Evolutionary conservation across 2,888 invertebrate species (phyloP), one percentile per base, ranked within the genome.

Genomic region (Criorhina ranunculi): DNA sequence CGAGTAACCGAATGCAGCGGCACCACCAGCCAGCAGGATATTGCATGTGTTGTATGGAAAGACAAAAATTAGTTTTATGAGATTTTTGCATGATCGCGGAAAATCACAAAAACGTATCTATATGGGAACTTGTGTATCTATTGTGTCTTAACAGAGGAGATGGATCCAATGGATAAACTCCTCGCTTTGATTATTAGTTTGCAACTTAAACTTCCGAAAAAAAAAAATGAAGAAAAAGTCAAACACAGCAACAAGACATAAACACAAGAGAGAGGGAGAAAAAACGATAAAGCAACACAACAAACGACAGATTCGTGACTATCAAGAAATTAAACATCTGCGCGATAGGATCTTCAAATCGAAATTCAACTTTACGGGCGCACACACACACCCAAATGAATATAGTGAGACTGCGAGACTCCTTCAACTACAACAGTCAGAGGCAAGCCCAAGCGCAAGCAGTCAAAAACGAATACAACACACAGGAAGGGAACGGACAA

Each of bases 271-370:
- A 31, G 55, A 64, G 24, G 9, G 0, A 59, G 17, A 40, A 46
- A 46, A 57, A 55, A 49, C 73, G 66, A 79, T 57, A 79, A 64
- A 73, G 57, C 69, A 75, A 76, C 81, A 76, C 76, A 81, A 76
- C 76, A 75, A 85, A 79, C 83, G 83, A 85, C 83, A 85, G 83
- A 85, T 85, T 85, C 83, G 83, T 85, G 83, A 85, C 83, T 85
- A 85, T 85, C 83, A 79, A 85, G 83, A 85, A 85, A 85, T 85
- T 85, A 85, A 85, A 85, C 83, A 85, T 85, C 83, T 79, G 83
- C 83, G 83, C 83, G 83, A 85, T 85, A 85, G 75, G 69, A 85
- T 85, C 83, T 79, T 64, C 83, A 85, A 85, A 85, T 85, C 83
- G 83, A 85, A 85, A 85, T 85, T 75, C 79, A 85, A 79, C 83